Base-by-base conservation (phyloP, 2,888 invertebrate species). In the Synergus itoensis region DNA sequence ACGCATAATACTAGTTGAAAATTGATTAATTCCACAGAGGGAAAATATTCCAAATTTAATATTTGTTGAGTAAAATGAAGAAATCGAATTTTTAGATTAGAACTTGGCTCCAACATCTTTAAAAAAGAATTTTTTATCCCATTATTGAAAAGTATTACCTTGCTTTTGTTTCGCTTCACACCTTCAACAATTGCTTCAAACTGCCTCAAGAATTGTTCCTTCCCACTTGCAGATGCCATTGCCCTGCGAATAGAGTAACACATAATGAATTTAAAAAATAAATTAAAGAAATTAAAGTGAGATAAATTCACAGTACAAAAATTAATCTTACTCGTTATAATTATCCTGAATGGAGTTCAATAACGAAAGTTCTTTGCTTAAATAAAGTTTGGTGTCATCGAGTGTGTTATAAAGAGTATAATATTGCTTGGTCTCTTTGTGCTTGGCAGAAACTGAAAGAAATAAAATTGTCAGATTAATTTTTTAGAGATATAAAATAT, bases 361-460 rank as follows among this genome's bases (percentile, higher is more conserved):
- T 77, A 98, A 92, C 40, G 96, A 96, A 78, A 98, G 94, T 93
- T 99, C 99, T 91, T 98, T 99, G 83, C 96, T 96, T 89, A 99
- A 95, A 92, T 99, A 99, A 62, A 96, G 94, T 92, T 97, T 97
- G n/a, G 97, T 97, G 93, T 99, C 99, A 91, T 98, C 96, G 77
- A 99, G 93, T 2, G 98, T 98, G 92, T 99, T 99, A 93, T 98
- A 98, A 82, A 99, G 94, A 62, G 98, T 98, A 92, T 97, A 99
- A 93, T 98, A 99, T 93, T 99, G 98, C 92, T 99, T 99, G 0
- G 99, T 99, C 94, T 99, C 99, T 91, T 97, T 96, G 92, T 99
- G 98, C 89, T 98, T 99, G 43, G 97, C 96, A 82, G 98, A 96
- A 89, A 99, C 98, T 98, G 93, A 81, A 94, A 36, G 36, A 77